These are phyloP conservation scores for Marmota monax DNA, from an alignment of 2,113 vertebrate species.

Conservation along the genomic window DNA sequence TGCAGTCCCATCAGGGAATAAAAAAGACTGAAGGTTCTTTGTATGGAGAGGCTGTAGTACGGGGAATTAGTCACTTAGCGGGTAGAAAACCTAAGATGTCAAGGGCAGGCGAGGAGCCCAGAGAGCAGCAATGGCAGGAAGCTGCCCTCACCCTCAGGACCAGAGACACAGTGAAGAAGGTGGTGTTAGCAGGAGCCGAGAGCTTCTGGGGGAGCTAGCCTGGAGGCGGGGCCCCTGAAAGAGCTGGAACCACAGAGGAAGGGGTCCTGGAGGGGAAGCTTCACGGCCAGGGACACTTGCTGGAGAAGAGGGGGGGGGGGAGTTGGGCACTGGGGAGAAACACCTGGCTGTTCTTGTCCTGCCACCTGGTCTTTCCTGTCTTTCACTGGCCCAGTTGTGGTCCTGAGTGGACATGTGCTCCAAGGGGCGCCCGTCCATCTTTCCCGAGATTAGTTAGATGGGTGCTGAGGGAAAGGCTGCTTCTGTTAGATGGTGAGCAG, in stretches of 20 bases:
- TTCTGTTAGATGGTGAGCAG: background rate
- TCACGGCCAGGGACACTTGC: background rate
- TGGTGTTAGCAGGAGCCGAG: background rate
- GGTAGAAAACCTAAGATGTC: background rate
- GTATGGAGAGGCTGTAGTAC: background rate
- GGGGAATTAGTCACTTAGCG: background rate
- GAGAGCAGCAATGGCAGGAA: background rate
- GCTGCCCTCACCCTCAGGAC: background rate
- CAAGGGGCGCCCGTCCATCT: background rate
- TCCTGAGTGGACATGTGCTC: background rate
- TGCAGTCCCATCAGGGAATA: background rate
- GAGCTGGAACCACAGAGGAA: background rate
- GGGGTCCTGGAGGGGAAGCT: background rate
- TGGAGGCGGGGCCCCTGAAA: background rate
- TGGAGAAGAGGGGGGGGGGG: background rate
- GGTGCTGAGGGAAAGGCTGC: background rate
- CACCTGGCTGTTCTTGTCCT: background rate
- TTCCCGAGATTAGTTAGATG: background rate
- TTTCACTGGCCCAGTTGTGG: background rate
- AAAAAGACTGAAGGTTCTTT: background rate
- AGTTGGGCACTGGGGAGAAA: fast-evolving
- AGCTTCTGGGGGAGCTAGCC: background rate
- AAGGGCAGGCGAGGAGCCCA: background rate
- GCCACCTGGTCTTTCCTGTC: background rate
- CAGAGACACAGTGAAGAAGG: background rate